These are phyloP conservation scores for Octodonta nipae DNA, from an alignment of 2,888 invertebrate species.

Conservation along the genomic window DNA sequence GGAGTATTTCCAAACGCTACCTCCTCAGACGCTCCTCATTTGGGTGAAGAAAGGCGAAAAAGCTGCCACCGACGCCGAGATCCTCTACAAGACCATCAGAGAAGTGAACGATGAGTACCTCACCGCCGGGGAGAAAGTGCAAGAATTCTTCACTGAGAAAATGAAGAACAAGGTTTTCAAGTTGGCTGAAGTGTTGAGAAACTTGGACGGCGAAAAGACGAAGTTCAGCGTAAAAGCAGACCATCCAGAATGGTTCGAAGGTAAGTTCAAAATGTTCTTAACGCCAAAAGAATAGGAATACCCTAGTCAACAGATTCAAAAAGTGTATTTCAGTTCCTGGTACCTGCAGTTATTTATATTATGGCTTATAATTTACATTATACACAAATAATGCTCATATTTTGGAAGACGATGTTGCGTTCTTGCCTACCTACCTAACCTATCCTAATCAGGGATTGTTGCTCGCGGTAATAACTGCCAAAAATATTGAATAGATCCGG, in stretches of 20 bases:
- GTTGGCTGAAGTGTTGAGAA: slow-evolving; percentile 34
- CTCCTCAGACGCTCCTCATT: slow-evolving; percentile 62
- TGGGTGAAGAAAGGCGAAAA: slow-evolving; percentile 33
- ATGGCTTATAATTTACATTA: too few species aligned
- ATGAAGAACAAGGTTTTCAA: slow-evolving; percentile 43
- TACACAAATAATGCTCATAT: too few species aligned
- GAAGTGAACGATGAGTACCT: slow-evolving; percentile 55
- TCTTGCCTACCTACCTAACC: too few species aligned
- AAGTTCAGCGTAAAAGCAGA: slow-evolving; percentile 43
- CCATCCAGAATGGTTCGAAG: slow-evolving; percentile 71
- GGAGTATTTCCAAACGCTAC: slow-evolving; percentile 60
- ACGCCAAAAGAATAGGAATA: slow-evolving; percentile 1
- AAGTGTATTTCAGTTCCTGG: too few species aligned
- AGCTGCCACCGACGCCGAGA: slow-evolving; percentile 49
- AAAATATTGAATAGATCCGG: too few species aligned
- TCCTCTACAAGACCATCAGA: slow-evolving; percentile 55
- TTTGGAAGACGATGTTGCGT: too few species aligned
- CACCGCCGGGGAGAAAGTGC: slow-evolving; percentile 55
- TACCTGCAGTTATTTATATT: too few species aligned
- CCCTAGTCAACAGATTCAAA: too few species aligned
- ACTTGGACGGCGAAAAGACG: slow-evolving; percentile 43
- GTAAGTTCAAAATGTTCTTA: slow-evolving; percentile 30
- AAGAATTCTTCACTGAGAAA: slow-evolving; percentile 60
- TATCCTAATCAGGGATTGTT: too few species aligned
- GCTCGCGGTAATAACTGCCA: too few species aligned